Percentiles rank a stretch among this genome's conserved stretches.
Evolutionary conservation across 2,888 invertebrate species (phyloP).

Genomic region (Heterodera filipjevi): DNA sequence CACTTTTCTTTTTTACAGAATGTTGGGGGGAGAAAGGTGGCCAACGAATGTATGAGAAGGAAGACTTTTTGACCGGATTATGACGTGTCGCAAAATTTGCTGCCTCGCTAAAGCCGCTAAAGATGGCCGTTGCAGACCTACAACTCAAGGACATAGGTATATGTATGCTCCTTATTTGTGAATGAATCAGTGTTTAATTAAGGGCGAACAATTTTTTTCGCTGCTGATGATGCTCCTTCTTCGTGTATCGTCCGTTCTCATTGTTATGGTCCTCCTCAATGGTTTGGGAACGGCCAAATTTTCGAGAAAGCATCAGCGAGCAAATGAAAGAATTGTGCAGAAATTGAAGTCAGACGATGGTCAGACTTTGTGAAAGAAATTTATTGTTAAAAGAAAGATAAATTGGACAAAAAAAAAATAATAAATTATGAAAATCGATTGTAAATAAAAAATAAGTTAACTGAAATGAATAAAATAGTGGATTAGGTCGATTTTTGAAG

Average conservation of each 20-base stretch:
- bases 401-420: too few relatives aligned
- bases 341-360: not conserved
- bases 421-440: not conserved
- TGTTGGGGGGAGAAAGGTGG: conserved; percentile 18
- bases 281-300: conserved; percentile 15
- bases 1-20: not conserved
- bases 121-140: conserved; percentile 18
- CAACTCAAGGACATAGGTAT: not conserved
- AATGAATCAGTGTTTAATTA: not conserved
- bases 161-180: not conserved
- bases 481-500: conserved; percentile 5
- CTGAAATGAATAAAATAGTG: not conserved
- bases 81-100: conserved; percentile 16
- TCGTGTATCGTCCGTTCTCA: not conserved
- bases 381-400: not conserved
- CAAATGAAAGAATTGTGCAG: not conserved
- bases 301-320: not conserved
- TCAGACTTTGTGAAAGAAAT: not conserved
- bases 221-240: not conserved
- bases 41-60: conserved; percentile 12
- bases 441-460: not conserved
- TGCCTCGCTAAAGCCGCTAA: conserved; percentile 25
- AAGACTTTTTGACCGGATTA: conserved; percentile 19
- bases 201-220: conserved; percentile 22
- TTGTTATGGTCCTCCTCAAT: conserved; percentile 17